Evolutionary conservation across 1,140 invertebrate species (phyloP).

Genomic region (Dermatophagoides farinae): DNA sequence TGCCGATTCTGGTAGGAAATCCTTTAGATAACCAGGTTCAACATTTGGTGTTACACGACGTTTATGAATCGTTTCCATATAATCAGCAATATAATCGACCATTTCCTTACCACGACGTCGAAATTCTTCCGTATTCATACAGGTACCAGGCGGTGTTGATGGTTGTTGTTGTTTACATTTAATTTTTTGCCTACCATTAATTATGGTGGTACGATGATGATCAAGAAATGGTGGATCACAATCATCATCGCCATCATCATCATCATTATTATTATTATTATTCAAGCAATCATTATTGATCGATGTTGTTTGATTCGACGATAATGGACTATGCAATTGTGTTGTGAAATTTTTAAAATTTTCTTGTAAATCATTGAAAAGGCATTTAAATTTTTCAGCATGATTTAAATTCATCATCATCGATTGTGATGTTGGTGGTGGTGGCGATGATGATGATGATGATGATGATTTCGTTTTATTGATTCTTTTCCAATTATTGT

Average conservation of each 20-base stretch:
- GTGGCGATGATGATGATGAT: too few relatives aligned
- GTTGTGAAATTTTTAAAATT: background rate
- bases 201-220: background rate
- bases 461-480: too few relatives aligned
- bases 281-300: too few relatives aligned
- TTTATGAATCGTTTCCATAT: constrained; percentile 58
- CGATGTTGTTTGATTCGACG: too few relatives aligned
- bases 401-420: too few relatives aligned
- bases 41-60: constrained; percentile 68
- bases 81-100: constrained; percentile 94
- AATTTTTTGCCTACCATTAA: background rate
- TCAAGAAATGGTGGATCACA: background rate
- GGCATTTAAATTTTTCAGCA: background rate
- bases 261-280: too few relatives aligned
- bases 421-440: too few relatives aligned
- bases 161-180: background rate
- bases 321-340: background rate
- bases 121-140: constrained; percentile 46
- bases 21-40: constrained; percentile 72
- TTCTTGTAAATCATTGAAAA: background rate
- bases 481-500: too few relatives aligned
- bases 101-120: constrained; percentile 72
- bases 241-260: background rate
- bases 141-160: background rate
- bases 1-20: constrained; percentile 55